These are phyloP conservation scores for Hydropsyche betteni DNA, from an alignment of 2,888 invertebrate genomes.

Conservation along the genomic window DNA sequence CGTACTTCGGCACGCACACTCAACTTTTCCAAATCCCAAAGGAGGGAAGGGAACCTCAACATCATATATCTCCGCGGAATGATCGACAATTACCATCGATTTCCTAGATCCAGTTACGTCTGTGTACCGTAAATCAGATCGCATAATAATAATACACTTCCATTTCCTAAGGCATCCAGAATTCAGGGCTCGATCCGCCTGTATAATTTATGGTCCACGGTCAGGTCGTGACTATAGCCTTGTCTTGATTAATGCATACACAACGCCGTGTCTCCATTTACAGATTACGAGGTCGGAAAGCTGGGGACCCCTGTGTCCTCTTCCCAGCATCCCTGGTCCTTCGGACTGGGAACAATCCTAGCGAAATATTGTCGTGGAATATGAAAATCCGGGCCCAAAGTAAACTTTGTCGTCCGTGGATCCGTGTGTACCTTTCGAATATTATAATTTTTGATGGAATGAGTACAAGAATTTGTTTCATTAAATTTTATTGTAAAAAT, in stretches of 20 bases:
- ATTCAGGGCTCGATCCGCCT: too few species aligned
- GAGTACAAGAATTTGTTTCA: too few species aligned
- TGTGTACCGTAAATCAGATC: too few species aligned
- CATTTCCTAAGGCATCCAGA: too few species aligned
- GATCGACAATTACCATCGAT: too few species aligned
- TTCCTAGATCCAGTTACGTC: too few species aligned
- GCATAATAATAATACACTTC: too few species aligned
- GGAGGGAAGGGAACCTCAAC: too few species aligned
- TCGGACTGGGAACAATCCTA: constrained; percentile 12
- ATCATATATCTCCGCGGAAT: too few species aligned
- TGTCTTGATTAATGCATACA: constrained; percentile 48
- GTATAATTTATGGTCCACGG: constrained; percentile 19
- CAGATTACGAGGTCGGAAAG: constrained; percentile 15
- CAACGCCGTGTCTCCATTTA: constrained; percentile 33
- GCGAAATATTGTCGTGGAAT: constrained; percentile 14
- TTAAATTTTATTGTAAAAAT: too few species aligned
- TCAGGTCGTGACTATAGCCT: neutral
- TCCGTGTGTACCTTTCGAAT: neutral
- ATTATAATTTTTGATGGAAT: too few species aligned
- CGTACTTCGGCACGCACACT: neutral
- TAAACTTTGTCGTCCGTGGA: constrained; percentile 22
- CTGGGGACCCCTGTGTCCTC: neutral
- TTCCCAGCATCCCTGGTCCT: neutral
- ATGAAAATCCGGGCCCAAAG: constrained; percentile 34
- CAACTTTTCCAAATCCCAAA: neutral